Base-by-base conservation (phyloP, 2,888 invertebrate genomes). In the Cheilosia impressa region DNA sequence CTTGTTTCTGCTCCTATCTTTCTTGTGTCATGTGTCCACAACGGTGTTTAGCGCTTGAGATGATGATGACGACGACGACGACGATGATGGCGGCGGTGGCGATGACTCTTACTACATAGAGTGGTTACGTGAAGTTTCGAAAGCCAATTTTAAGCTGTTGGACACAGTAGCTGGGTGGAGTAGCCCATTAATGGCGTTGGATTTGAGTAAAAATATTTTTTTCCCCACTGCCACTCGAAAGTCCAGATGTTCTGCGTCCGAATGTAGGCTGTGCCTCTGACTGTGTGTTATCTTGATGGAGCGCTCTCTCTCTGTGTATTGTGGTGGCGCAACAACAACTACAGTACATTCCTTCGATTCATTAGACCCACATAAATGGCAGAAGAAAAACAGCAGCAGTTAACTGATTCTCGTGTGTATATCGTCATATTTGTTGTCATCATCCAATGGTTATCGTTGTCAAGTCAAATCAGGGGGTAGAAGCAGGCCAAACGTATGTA, bases 11-110 rank as follows among this genome's bases (percentile, higher is more conserved):
- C 24, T 62, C 19, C 50, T 83, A 83, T 79, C 68, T 82, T 19
- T 65, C 41, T 58, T 72, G 72, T 77, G 80, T 85, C 76, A 85
- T 85, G 85, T 85, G 85, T 76, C 85, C 85, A 85, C 80, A 79
- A 79, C 84, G 75, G 53, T 72, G 72, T 77, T 83, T 58, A 76
- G 71, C 71, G 85, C 80, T 85, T 85, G 85, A 81, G 85, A 82
- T 69, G 87, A 87, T 78, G 85, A 85, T 69, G 73, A 15, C 55
- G 68, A 52, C 78, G 34, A 63, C 62, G 43, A 38, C 53, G 52
- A 43, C 78, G 34, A 55, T 55, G 50, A 38, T 53, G 50, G 24
- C 19, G 15, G 38, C 41, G 19, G 41, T 63, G 65, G 62, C 53
- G 80, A 80, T 85, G 80, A 80, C 84, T 85, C 79, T 83, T 75